Base-by-base conservation (phyloP, 2,797 vertebrate genomes). In the Sebastes elongatus region DNA sequence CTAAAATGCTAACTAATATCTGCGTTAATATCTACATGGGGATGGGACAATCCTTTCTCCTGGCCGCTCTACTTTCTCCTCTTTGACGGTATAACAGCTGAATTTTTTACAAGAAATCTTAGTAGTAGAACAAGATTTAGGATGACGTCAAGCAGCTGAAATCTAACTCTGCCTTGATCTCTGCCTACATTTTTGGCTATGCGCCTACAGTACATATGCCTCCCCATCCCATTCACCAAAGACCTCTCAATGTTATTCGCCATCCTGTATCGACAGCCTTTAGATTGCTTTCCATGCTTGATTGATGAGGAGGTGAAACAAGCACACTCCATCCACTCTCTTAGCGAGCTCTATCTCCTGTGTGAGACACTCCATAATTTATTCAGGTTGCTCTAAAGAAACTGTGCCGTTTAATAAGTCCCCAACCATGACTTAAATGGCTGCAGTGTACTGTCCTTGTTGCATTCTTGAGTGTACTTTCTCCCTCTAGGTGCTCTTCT, bases 291-390 rank as follows among this genome's bases (percentile, higher is more conserved):
- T 92, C 87, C 76, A 84, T 86, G 86, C 77, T 85, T 95, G 93
- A 95, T 94, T 94, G 92, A 95, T 95, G 93, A 91, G 77, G 68
- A 89, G 87, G 79, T 88, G 88, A 93, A 92, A 88, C 84, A 84
- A 82, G 86, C 69, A 76, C 23, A 63, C 77, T 80, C 75, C 55
- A 77, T 85, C 71, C 75, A 75, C 84, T 84, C 86, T 81, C 72
- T 88, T 80, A 82, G 84, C 2, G 2, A 67, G 77, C 84, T 61
- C 80, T 82, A 71, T 87, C 89, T 86, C 88, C 76, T 68, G 56
- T 68, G 73, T 59, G 68, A 87, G 74, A 82, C 68, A 68, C 73
- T 67, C 74, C 25, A 76, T 93, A 82, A 93, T 93, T 91, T 93
- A 92, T 92, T 89, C 84, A 86, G 76, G 65, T 84, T 81, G 64